These are phyloP conservation scores for Nothocercus julius DNA, from an alignment of 2,113 vertebrate species.

Conservation along the genomic window DNA sequence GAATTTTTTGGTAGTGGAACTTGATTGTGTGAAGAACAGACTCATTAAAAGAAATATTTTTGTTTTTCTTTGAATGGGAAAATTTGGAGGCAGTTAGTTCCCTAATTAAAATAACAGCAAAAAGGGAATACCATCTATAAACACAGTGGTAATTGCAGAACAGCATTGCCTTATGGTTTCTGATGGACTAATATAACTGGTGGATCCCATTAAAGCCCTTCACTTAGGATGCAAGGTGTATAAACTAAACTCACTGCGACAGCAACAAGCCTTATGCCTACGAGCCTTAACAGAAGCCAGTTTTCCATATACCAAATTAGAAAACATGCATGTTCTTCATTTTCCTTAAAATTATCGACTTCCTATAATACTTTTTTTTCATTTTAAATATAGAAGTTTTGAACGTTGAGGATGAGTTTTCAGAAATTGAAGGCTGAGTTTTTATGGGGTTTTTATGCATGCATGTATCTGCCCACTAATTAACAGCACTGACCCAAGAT, in stretches of 20 bases:
- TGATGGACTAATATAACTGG: neutral
- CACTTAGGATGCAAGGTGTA: neutral
- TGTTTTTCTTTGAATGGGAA: conserved; percentile 4
- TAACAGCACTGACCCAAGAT: neutral
- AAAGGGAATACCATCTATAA: neutral
- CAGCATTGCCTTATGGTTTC: neutral
- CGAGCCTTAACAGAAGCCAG: neutral
- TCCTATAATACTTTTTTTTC: neutral
- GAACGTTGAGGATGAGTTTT: neutral
- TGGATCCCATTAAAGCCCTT: neutral
- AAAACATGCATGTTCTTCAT: neutral
- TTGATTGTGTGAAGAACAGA: conserved; percentile 21
- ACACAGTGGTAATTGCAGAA: neutral
- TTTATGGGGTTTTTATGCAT: neutral
- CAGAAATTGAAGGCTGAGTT: neutral
- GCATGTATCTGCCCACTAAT: neutral
- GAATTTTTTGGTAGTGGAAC: conserved; percentile 51
- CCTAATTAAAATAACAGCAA: conserved; percentile 1
- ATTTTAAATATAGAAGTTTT: neutral
- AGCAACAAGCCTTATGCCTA: neutral
- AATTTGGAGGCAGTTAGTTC: neutral
- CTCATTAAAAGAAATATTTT: neutral
- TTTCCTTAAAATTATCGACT: neutral
- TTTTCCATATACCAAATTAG: neutral
- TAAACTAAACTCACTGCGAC: neutral